Evolutionary conservation across 2,113 vertebrate species (phyloP).

Genomic region (Epinephelus fuscoguttatus): DNA sequence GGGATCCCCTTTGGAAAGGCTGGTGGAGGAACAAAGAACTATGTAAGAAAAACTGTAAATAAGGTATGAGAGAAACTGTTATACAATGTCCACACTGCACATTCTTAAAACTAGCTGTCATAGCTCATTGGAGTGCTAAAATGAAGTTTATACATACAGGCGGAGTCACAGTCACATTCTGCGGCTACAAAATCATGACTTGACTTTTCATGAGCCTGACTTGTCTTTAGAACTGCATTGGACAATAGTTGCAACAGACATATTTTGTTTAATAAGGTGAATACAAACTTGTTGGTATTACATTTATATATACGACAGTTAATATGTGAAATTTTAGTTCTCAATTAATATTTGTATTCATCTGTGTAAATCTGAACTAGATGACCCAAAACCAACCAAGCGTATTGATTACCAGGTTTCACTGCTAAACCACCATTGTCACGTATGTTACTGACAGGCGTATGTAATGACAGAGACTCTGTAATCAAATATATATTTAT

Average conservation of each 20-base stretch:
- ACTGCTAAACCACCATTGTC: not conserved
- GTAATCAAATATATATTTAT: too few relatives aligned
- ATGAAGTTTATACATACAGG: not conserved
- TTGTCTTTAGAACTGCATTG: not conserved
- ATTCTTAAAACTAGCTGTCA: not conserved
- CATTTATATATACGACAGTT: too few relatives aligned
- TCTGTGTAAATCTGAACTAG: too few relatives aligned
- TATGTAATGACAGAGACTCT: too few relatives aligned
- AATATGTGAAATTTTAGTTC: too few relatives aligned
- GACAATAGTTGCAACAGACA: not conserved
- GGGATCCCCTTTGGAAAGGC: slow-evolving; percentile 91
- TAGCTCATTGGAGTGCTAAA: not conserved
- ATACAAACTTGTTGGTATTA: not conserved
- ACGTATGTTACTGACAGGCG: not conserved
- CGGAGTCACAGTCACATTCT: not conserved
- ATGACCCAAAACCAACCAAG: not conserved
- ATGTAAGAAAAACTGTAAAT: not conserved
- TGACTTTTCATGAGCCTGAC: too few relatives aligned
- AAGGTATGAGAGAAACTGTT: not conserved
- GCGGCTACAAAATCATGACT: too few relatives aligned
- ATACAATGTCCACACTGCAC: not conserved
- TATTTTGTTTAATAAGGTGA: too few relatives aligned
- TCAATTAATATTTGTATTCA: too few relatives aligned
- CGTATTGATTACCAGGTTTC: not conserved
- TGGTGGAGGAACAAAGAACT: slow-evolving; percentile 58